Percentiles rank a stretch among this genome's conserved stretches.
Conservation (phyloP, 1,140 invertebrate genomes). For the Ips nitidus region DNA sequence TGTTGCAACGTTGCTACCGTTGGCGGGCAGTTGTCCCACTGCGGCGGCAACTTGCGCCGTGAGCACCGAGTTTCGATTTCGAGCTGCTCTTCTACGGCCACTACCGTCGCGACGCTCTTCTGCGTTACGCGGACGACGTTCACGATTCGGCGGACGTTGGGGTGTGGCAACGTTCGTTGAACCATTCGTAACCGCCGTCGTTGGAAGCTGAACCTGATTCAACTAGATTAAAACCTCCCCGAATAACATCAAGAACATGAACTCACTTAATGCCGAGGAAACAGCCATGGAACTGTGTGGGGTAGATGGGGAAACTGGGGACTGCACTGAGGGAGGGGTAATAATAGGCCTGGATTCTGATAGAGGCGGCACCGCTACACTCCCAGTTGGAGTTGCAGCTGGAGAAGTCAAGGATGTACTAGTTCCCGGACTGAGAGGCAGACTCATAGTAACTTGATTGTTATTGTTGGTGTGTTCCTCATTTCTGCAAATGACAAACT, state of each 20-base stretch:
- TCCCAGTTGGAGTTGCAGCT: neutral
- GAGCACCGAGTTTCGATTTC: slow-evolving; percentile 41
- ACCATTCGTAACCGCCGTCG: neutral
- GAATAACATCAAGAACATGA: neutral
- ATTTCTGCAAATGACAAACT: slow-evolving; percentile 11
- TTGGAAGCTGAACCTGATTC: neutral
- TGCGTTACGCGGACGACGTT: slow-evolving; percentile 36
- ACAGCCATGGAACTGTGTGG: neutral
- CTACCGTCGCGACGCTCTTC: slow-evolving; percentile 45
- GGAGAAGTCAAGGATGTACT: slow-evolving; percentile 34
- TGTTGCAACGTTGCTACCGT: slow-evolving; percentile 6
- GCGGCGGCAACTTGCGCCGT: slow-evolving; percentile 25
- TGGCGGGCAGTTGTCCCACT: slow-evolving; percentile 20
- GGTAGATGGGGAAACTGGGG: neutral
- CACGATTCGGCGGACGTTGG: slow-evolving; percentile 34
- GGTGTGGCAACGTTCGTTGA: slow-evolving; percentile 33
- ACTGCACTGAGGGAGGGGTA: neutral
- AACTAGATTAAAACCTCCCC: neutral
- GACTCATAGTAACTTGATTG: slow-evolving; percentile 17
- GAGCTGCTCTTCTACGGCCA: slow-evolving; percentile 42
- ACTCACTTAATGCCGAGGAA: too few relatives aligned
- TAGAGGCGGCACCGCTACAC: too few relatives aligned
- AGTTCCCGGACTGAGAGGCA: slow-evolving; percentile 47
- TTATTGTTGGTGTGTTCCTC: slow-evolving; percentile 20
- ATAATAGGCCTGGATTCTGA: neutral